Base-by-base conservation (phyloP, 2,113 vertebrate species). In the Erinaceus europaeus region DNA sequence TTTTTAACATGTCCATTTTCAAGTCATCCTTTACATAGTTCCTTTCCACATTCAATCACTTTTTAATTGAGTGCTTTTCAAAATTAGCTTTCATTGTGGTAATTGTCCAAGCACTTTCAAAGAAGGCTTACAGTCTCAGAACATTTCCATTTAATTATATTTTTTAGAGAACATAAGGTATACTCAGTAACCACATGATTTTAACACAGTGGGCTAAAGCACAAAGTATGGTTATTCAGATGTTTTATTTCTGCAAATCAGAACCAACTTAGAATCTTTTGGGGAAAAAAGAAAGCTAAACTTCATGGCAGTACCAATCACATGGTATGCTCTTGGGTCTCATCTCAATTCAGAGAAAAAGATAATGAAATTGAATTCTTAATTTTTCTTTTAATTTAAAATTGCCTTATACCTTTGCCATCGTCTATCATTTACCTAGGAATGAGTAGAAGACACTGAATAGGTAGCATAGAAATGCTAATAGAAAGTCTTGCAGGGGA, bases 91-190 rank as follows among this genome's bases (percentile, higher is more conserved):
- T 93, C 23, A 86, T 86, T 85, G 40, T 88, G 80, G 50, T 59
- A 84, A 74, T 80, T 88, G 50, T 15, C 67, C 67, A 5, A 71
- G 76, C 80, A 50, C 52, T 68, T 77, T 76, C 52, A 83, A 89
- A 74, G 61, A 90, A 32, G 57, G 4, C n/a, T 61, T 83, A 62
- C 59, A 76, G 32, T 91, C 80, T 73, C 67, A 79, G 65, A 88
- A 83, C 44, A 59, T 34, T 89, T 91, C 84, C 64, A 83, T 89
- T 92, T 90, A 73, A 91, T 90, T 32, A 12, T 14, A 36, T 69
- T 67, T 77, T 93, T 83, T 86, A 92, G 90, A 86, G 89, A 92
- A 77, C 86, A 84, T 73, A 91, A 92, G 80, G 90, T 86, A 76
- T 52, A 71, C 0, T 6, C 21, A 83, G 76, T 75, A 78, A 79